Base-by-base conservation (phyloP, 2,113 vertebrate genomes). In the Otocyon megalotis region DNA sequence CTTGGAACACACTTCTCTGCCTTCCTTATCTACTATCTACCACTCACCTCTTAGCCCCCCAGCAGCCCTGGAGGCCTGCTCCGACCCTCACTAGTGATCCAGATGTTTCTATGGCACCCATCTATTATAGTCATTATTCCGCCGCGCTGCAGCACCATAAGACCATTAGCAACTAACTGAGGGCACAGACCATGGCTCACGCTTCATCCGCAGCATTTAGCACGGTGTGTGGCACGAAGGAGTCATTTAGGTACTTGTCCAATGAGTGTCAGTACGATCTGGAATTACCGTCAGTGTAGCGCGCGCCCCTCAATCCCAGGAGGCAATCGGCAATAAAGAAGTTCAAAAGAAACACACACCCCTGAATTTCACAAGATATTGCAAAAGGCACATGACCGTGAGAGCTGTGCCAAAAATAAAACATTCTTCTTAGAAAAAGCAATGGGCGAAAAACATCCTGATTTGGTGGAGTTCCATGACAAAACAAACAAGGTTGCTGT, bases 401-500 rank as follows among this genome's bases (percentile, higher is more conserved):
- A 96, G 53, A 94, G 83, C 62, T 50, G 14, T 30, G 32, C 76
- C 79, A 63, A 87, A 93, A 89, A 96, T 8, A 82, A 86, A 93
- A 43, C 67, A 58, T 76, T 87, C 82, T 67, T 81, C 60, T 65
- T 65, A 93, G 80, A 65, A 96, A 96, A 93, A 93, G 28, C 43
- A 85, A 74, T 14, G 22, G 19, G 54, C 30, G 87, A 81, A 94
- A 80, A 48, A 2, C 32, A 94, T 71, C 94, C 58, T 62, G 67
- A 48, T 82, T 93, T 72, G 82, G n/a, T 95, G 54, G 82, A 58
- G 12, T 87, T 89, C 74, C 54, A 9, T 20, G 24, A 74, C 48
- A 74, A 97, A 95, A 96, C 50, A 96, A 90, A 63, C 67, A 72
- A 82, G 62, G 50, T 0, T 35, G 62, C 24, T 96, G 88, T 81